These are phyloP conservation scores for Heliornis fulica DNA, from an alignment of 2,113 vertebrate genomes.

Conservation along the genomic window DNA sequence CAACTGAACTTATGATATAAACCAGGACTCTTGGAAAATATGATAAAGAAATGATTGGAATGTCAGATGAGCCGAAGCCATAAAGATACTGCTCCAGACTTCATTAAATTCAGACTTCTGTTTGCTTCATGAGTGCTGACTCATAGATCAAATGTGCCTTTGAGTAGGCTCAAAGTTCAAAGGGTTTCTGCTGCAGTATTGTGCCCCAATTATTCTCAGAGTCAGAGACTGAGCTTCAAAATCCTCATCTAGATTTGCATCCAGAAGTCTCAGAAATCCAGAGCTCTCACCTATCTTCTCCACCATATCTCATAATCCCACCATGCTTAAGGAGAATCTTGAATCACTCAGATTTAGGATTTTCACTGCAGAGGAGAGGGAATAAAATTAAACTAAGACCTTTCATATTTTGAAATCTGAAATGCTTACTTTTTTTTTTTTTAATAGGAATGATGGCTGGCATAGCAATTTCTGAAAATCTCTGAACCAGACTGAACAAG, in stretches of 20 bases:
- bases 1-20: neutral
- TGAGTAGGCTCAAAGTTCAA: neutral
- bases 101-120: neutral
- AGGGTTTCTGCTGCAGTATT: neutral
- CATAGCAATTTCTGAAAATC: neutral
- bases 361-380: neutral
- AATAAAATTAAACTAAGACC: neutral
- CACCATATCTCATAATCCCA: neutral
- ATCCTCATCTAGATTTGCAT: neutral
- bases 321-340: neutral
- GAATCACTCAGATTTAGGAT: neutral
- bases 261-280: neutral
- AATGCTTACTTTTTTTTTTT: neutral
- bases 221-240: neutral
- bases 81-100: constrained; percentile 28
- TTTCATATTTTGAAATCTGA: neutral
- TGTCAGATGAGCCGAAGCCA: neutral
- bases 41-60: neutral
- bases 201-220: neutral
- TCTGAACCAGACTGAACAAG: neutral
- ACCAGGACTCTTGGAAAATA: constrained; percentile 3
- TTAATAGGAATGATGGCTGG: neutral
- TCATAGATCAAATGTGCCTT: neutral
- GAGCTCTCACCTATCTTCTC: neutral
- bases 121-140: neutral